phyloP scores from a whole-genome alignment of 2,797 vertebrate genomes.

The Lacerta agilis region DNA sequence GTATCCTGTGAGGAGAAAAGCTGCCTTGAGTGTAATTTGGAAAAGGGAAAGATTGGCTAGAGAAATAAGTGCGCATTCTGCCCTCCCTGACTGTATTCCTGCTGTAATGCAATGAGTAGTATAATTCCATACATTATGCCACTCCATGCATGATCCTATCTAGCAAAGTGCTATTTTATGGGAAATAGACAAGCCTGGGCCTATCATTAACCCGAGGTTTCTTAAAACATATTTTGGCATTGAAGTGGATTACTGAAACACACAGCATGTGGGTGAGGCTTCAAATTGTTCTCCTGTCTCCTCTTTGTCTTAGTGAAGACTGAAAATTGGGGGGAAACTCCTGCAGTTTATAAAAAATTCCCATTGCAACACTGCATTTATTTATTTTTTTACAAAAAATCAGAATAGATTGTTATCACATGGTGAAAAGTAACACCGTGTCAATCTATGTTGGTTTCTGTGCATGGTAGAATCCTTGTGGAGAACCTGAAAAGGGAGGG shows the following conservation, averaged over 20 bases:
- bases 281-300: background rate
- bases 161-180: background rate
- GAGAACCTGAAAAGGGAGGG: background rate
- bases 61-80: no score
- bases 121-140: constrained; percentile 10
- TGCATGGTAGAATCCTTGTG: background rate
- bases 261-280: background rate
- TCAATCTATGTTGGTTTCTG: constrained; percentile 32
- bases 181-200: background rate
- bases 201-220: background rate
- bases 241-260: constrained; percentile 5
- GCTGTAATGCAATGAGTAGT: background rate
- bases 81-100: background rate
- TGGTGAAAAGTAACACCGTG: constrained; percentile 36
- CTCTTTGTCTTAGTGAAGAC: background rate
- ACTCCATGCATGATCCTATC: constrained; percentile 17
- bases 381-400: no score
- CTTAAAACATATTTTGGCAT: constrained; percentile 10
- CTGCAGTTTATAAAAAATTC: background rate
- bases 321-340: background rate
- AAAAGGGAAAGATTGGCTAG: no score
- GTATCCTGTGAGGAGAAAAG: no score
- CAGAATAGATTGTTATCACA: constrained; percentile 11
- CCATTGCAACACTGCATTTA: background rate
- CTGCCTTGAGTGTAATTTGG: no score